These are phyloP conservation scores for Chrysina gloriosa DNA, from an alignment of 2,888 invertebrate species.

Conservation along the genomic window DNA sequence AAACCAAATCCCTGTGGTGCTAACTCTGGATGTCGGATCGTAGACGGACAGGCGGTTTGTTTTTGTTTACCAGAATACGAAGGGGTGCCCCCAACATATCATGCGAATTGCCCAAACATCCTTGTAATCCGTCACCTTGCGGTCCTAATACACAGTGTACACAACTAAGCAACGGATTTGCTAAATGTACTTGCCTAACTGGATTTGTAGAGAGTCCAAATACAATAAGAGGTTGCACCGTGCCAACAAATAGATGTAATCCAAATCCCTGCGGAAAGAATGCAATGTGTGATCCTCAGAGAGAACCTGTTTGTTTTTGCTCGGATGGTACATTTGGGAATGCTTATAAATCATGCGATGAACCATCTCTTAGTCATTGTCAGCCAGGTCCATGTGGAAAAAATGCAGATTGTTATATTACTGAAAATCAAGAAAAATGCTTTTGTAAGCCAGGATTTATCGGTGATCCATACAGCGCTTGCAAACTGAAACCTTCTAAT, in stretches of 20 bases:
- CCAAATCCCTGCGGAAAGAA: slow-evolving; percentile 84
- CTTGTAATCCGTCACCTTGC: slow-evolving; percentile 87
- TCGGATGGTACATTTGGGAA: slow-evolving; percentile 86
- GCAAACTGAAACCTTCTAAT: slow-evolving; percentile 74
- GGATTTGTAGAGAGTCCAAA: slow-evolving; percentile 89
- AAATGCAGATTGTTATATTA: slow-evolving; percentile 87
- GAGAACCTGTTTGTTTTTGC: slow-evolving; percentile 86
- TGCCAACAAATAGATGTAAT: slow-evolving; percentile 83
- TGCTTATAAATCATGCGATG: slow-evolving; percentile 81
- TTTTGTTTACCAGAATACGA: slow-evolving; percentile 90
- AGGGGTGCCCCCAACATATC: slow-evolving; percentile 82
- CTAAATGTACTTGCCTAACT: slow-evolving; percentile 87
- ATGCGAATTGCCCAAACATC: slow-evolving; percentile 79
- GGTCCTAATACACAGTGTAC: slow-evolving; percentile 90
- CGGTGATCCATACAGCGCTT: slow-evolving; percentile 86
- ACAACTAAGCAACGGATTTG: slow-evolving; percentile 80
- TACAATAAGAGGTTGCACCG: slow-evolving; percentile 86
- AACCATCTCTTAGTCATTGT: slow-evolving; percentile 73
- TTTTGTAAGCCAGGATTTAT: slow-evolving; percentile 80
- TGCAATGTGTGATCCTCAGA: slow-evolving; percentile 83
- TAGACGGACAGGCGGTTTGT: slow-evolving; percentile 81
- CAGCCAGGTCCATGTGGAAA: slow-evolving; percentile 85
- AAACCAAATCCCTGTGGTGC: slow-evolving; percentile 85
- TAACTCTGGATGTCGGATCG: slow-evolving; percentile 84
- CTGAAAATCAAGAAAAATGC: slow-evolving; percentile 84